Evolutionary conservation across 2,113 vertebrate species (phyloP).

Genomic region (Leptobrachium ailaonicum): DNA sequence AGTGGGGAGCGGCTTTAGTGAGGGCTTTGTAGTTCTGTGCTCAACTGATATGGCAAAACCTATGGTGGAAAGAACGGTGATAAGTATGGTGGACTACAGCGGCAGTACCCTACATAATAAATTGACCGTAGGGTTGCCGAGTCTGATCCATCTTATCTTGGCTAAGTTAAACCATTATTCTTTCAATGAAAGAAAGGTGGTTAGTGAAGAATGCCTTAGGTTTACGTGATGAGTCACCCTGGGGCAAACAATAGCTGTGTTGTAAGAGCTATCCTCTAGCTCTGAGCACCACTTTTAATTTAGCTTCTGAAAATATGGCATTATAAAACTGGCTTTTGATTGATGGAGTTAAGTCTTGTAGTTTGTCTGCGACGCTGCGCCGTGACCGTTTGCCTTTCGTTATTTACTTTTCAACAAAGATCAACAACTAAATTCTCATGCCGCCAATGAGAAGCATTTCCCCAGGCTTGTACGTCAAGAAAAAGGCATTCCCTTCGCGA

Average conservation of each 20-base stretch:
- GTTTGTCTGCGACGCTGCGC: slow-evolving; percentile 9
- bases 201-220: too few relatives aligned
- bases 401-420: slow-evolving; percentile 2
- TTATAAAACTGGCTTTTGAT: slow-evolving; percentile 31
- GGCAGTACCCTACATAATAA: too few relatives aligned
- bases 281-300: slow-evolving; percentile 33
- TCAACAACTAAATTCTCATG: not conserved
- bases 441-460: slow-evolving; percentile 7
- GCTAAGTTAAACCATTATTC: too few relatives aligned
- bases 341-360: slow-evolving; percentile 33
- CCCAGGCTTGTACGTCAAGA: not conserved
- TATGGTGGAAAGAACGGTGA: too few relatives aligned
- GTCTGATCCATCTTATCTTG: too few relatives aligned
- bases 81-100: too few relatives aligned
- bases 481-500: not conserved
- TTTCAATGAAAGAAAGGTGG: too few relatives aligned
- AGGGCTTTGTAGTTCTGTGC: too few relatives aligned
- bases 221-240: slow-evolving; percentile 35
- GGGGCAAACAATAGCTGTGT: slow-evolving; percentile 26
- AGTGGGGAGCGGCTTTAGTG: too few relatives aligned
- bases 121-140: too few relatives aligned
- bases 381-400: not conserved
- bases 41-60: too few relatives aligned
- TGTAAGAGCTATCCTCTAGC: slow-evolving; percentile 12
- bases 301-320: slow-evolving; percentile 4